Evolutionary conservation across 2,113 vertebrate species (phyloP).

Genomic region (Paraplagusia blochii): DNA sequence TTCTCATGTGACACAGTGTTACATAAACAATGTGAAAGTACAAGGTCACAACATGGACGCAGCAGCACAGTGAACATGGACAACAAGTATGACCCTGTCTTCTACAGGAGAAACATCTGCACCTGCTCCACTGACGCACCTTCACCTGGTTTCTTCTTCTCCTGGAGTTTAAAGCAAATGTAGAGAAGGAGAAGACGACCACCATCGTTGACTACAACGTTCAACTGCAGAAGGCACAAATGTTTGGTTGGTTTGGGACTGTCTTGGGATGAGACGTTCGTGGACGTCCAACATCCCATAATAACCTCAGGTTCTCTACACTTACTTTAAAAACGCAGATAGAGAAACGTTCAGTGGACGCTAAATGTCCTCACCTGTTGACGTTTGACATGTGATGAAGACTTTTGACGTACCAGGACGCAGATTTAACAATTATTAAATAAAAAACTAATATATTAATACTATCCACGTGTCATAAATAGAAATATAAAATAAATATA

Average conservation of each 20-base stretch:
- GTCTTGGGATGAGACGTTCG: too few relatives aligned
- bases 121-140: neutral
- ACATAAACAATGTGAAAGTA: conserved; percentile 64
- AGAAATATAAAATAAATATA: conserved; percentile 68
- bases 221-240: too few relatives aligned
- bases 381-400: conserved; percentile 2
- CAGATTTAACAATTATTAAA: conserved; percentile 42
- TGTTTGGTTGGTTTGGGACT: too few relatives aligned
- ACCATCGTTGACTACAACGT: too few relatives aligned
- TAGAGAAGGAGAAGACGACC: too few relatives aligned
- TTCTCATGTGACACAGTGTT: conserved; percentile 48
- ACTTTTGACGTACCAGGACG: conserved; percentile 37
- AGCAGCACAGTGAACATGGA: conserved; percentile 57
- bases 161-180: neutral
- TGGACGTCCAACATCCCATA: too few relatives aligned
- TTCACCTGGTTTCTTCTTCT: conserved; percentile 17
- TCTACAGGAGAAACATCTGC: conserved; percentile 33
- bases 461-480: conserved; percentile 67
- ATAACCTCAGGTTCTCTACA: too few relatives aligned
- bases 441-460: conserved; percentile 71
- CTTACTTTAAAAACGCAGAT: too few relatives aligned
- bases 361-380: too few relatives aligned
- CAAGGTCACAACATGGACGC: conserved; percentile 60
- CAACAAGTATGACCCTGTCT: conserved; percentile 17
- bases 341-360: too few relatives aligned